These are phyloP conservation scores for Micronisus gabar DNA, from an alignment of 2,113 vertebrate species.

Conservation along the genomic window DNA sequence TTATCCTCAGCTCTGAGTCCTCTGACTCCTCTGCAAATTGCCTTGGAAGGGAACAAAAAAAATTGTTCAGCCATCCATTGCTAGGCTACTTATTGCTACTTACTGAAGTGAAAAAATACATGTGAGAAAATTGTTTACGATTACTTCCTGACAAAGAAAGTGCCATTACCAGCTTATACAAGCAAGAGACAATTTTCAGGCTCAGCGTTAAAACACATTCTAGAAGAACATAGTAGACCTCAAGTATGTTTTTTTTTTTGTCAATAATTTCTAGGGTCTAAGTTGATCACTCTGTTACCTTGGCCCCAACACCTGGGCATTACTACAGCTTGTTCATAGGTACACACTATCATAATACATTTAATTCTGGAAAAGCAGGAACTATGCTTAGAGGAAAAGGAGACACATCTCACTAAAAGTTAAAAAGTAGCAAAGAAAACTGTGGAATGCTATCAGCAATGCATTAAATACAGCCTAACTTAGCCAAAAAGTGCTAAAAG, in stretches of 20 bases:
- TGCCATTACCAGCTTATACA: neutral
- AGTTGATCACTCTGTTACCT: neutral
- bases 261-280: neutral
- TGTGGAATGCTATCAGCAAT: neutral
- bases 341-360: neutral
- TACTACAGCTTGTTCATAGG: neutral
- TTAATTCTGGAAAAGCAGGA: neutral
- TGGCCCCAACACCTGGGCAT: neutral
- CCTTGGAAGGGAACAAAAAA: neutral
- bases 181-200: neutral
- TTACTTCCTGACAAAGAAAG: neutral
- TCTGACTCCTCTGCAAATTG: slow-evolving; percentile 24
- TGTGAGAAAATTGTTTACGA: neutral
- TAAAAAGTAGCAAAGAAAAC: neutral
- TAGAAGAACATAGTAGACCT: neutral
- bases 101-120: neutral
- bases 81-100: neutral
- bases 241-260: neutral
- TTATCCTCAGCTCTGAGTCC: slow-evolving; percentile 13
- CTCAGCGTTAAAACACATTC: neutral
- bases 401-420: neutral
- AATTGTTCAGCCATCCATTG: neutral
- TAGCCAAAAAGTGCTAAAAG: neutral
- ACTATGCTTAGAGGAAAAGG: neutral
- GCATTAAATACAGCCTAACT: neutral